Percentiles rank a stretch among this genome's conserved stretches.
phyloP scores from a whole-genome alignment of 2,113 vertebrate genomes.

The Prochilodus magdalenae region DNA sequence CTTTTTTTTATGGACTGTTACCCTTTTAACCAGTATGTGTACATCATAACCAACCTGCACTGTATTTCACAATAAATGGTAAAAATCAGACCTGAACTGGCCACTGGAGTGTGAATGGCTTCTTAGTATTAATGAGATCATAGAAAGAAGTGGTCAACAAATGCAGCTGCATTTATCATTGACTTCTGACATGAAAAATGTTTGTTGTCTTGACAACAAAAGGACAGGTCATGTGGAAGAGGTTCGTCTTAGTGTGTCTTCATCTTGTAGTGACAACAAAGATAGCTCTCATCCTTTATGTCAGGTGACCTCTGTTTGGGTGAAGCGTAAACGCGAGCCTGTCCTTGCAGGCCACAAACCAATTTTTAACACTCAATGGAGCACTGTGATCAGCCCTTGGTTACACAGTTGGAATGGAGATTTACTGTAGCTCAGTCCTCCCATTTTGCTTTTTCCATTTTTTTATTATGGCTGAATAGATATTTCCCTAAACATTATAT shows the following conservation, averaged over 20 bases:
- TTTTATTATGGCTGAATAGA: background rate
- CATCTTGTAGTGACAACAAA: background rate
- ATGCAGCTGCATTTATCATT: background rate
- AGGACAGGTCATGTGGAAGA: background rate
- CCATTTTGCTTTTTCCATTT: background rate
- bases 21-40: no score
- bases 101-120: background rate
- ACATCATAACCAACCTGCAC: background rate
- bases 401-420: background rate
- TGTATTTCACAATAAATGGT: background rate
- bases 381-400: background rate
- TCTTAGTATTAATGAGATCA: background rate
- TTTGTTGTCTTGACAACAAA: background rate
- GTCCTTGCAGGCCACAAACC: background rate
- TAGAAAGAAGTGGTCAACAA: constrained; percentile 1
- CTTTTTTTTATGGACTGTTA: no score
- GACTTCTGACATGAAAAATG: constrained; percentile 12
- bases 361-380: background rate
- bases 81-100: background rate
- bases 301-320: constrained; percentile 27
- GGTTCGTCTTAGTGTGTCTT: constrained; percentile 14
- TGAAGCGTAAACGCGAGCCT: background rate
- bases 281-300: constrained; percentile 14
- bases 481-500: background rate
- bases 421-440: background rate